Percentiles rank a stretch among this genome's conserved stretches.
phyloP scores from a whole-genome alignment of 2,888 invertebrate genomes.

The Opisthograptis luteolata region DNA sequence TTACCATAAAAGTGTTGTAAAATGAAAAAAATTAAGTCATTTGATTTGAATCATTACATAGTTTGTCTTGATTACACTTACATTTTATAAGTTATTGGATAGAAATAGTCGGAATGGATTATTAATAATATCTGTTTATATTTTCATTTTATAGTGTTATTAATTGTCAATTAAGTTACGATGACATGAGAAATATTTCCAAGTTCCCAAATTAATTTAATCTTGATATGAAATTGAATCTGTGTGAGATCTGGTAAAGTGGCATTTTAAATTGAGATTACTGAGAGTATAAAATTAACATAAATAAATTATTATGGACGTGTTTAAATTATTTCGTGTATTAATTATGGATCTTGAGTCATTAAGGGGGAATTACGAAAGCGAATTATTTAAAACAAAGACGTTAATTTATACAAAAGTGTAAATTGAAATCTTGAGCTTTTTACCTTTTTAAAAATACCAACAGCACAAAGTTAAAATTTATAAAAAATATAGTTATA shows the following conservation, averaged over 20 bases:
- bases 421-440: too few species aligned
- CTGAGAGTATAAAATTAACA: not conserved
- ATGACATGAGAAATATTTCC: not conserved
- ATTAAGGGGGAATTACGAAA: too few species aligned
- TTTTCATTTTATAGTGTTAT: not conserved
- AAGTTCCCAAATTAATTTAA: not conserved
- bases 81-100: not conserved
- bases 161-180: not conserved
- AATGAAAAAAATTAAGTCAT: not conserved
- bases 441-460: too few species aligned
- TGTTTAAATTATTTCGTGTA: too few species aligned
- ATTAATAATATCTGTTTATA: too few species aligned
- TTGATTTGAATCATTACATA: too few species aligned
- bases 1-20: not conserved
- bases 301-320: too few species aligned
- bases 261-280: not conserved
- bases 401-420: too few species aligned
- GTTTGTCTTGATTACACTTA: not conserved
- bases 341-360: too few species aligned
- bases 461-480: too few species aligned
- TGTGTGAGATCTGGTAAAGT: not conserved
- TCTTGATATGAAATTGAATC: not conserved
- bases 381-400: too few species aligned
- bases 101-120: not conserved
- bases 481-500: too few species aligned